Base-by-base conservation (phyloP, 1,140 invertebrate genomes). In the Arion vulgaris region DNA sequence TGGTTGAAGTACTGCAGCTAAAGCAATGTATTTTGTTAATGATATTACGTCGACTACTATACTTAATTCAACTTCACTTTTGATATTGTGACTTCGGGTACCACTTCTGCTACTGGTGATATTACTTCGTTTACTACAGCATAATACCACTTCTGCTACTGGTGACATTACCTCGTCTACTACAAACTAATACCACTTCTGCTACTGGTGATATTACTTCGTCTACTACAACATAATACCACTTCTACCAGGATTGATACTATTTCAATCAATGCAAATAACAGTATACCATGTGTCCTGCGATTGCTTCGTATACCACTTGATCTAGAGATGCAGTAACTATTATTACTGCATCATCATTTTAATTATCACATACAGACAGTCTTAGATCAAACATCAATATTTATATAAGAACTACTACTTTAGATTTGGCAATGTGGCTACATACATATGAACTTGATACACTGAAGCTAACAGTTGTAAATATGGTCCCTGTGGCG, bases 71-170 rank as follows among this genome's bases (percentile, higher is more conserved):
- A 57, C 26, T 57, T 11, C 62, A n/a, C n/a, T n/a, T n/a, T 19
- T 57, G 4, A 9, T 57, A 57, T n/a, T 57, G n/a, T 28, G 9
- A 66, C 17, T 32, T 7, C 28, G 4, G 28, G n/a, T 32, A 66
- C n/a, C 28, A 66, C 62, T 32, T 32, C n/a, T 66, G 32, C n/a
- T 32, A 66, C n/a, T 66, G 32, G n/a, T 66, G 28, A 5, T 32
- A 66, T 34, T 66, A 66, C 28, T 32, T 9, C 62, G 28, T 32
- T 7, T 66, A 32, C n/a, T 66, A 66, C 62, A 32, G 28, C 28
- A n/a, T 66, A 66, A n/a, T 66, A 32, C 62, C 19, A 66, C 62
- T 66, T 32, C 62, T 66, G 32, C n/a, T 66, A 66, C 62, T 66
- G 32, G n/a, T 66, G 32, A n/a, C 32, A 66, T 28, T 66, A 66